These are phyloP conservation scores for Motacilla tschutschensis DNA, from an alignment of 2,113 vertebrate species.

Conservation along the genomic window DNA sequence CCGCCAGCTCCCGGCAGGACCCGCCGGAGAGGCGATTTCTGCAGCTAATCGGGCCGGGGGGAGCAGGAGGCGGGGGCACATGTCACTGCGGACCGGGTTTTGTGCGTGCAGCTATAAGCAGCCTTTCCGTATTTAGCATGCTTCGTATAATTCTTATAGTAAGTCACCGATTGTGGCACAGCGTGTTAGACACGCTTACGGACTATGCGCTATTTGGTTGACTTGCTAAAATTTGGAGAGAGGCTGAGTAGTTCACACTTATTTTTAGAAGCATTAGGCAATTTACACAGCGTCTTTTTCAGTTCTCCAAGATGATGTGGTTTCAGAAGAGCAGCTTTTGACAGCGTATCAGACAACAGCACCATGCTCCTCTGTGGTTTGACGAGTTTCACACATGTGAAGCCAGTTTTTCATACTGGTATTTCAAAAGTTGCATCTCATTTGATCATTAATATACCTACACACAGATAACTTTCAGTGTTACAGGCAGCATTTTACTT, in stretches of 20 bases:
- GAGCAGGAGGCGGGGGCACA: neutral
- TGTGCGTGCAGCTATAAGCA: neutral
- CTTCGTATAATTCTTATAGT: neutral
- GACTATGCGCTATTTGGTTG: neutral
- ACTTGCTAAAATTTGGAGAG: constrained; percentile 13
- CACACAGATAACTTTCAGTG: neutral
- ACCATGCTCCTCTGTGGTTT: neutral
- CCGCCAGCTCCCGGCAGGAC: constrained; percentile 68
- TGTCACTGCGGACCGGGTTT: neutral
- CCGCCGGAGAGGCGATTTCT: neutral
- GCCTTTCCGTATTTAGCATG: neutral
- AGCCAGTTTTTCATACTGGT: neutral
- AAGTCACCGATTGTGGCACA: constrained; percentile 8
- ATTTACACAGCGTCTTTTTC: neutral
- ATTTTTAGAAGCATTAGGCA: constrained; percentile 25
- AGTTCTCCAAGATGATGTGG: neutral
- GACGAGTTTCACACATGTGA: neutral
- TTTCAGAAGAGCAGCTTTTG: constrained; percentile 7
- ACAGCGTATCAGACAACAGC: neutral
- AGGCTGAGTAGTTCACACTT: neutral
- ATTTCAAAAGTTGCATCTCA: neutral
- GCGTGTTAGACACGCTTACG: neutral
- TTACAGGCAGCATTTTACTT: neutral
- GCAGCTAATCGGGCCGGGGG: neutral
- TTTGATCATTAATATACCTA: neutral